Evolutionary conservation across 92 coral and sea anemone genomes (phyloP), one percentile per base, ranked within the genome.

Genomic region (Palythoa grandiflora): DNA sequence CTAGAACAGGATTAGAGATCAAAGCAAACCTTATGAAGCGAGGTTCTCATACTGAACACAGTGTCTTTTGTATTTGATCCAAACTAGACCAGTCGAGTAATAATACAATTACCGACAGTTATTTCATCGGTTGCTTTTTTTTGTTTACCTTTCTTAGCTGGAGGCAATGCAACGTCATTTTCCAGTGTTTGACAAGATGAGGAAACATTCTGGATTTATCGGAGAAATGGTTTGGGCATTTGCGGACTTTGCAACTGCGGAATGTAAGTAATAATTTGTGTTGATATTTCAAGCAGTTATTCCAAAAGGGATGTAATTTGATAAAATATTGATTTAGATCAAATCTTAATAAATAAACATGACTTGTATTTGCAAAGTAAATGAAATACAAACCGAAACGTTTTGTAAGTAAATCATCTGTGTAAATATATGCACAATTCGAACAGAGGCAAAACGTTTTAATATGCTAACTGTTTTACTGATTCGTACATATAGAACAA

Each of bases 221-320:
- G 98, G 97, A 60, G 98, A 96, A 77, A 96, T 96, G 98, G 89
- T 91, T 60, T 96, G 98, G 98, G 88, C 94, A 1, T 96, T 96
- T 63, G 91, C 98, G 28, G 98, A 96, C 89, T 96, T 94, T 60
- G 91, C 91, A 11, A 92, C 94, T 28, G 85, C 96, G 44, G 93
- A 96, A 87, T 57, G 97, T 96, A 89, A 65, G 91, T 88, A 21
- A 4, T 59, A 9, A 2, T 9, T 65, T 57, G n/a, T 5, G 16
- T 1, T 19, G 9, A 8, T 1, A 12, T 57, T 77, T 13, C 6
- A 14, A 5, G 35, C 12, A 51, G 35, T 37, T 21, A 2, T 47
- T 51, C 14, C 19, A 59, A 59, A 55, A 59, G 50, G 50, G 50
- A 4, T 44, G 50, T 44, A 44, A 44, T 44, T 28, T 28, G 28